Percentiles rank a stretch among this genome's conserved stretches.
Evolutionary conservation across 2,113 vertebrate species (phyloP).

Genomic region (Peromyscus leucopus): DNA sequence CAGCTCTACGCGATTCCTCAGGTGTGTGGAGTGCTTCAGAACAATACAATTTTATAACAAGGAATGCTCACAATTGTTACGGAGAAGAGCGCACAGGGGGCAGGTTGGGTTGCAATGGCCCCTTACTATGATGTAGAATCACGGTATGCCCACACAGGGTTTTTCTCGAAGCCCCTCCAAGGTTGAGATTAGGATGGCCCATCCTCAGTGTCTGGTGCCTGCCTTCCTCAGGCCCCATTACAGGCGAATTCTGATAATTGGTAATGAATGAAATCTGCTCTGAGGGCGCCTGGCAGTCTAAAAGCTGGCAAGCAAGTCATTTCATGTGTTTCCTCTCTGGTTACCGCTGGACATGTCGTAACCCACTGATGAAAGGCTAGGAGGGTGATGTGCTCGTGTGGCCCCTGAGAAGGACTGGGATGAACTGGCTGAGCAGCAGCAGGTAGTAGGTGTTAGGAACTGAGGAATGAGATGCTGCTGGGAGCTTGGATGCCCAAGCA

Average conservation of each 20-base stretch:
- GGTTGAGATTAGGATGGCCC: neutral
- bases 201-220: neutral
- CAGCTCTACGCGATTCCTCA: neutral
- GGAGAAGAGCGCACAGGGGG: neutral
- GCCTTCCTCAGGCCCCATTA: neutral
- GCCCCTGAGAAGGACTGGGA: neutral
- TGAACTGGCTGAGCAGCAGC: neutral
- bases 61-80: neutral
- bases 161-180: neutral
- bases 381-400: neutral
- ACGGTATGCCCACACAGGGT: rapidly evolving
- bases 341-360: neutral
- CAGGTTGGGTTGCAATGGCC: neutral
- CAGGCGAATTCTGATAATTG: neutral
- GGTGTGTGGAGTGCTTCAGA: neutral
- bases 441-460: neutral
- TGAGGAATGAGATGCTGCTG: neutral
- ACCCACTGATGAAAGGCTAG: neutral
- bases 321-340: neutral
- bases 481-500: neutral
- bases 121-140: neutral
- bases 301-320: neutral
- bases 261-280: neutral
- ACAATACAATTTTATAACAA: neutral
- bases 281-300: neutral